These are phyloP conservation scores for Lepus timidus DNA, from an alignment of 2,113 vertebrate genomes.

Conservation along the genomic window DNA sequence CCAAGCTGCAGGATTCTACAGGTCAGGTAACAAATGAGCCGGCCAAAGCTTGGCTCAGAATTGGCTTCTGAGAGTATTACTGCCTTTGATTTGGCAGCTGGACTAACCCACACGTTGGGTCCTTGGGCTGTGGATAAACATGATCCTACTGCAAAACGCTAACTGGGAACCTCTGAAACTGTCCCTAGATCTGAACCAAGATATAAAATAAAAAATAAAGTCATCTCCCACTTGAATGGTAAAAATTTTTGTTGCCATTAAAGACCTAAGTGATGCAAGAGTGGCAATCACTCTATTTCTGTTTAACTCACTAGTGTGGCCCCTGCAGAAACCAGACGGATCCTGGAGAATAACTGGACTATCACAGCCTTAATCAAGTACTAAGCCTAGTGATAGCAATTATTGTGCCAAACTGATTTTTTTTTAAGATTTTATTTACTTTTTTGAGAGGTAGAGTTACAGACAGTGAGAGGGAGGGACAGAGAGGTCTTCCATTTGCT, in stretches of 20 bases:
- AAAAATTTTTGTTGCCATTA: background rate
- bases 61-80: background rate
- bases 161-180: background rate
- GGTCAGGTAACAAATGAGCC: background rate
- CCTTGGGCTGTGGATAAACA: background rate
- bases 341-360: background rate
- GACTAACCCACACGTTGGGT: background rate
- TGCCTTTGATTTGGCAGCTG: background rate
- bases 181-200: background rate
- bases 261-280: background rate
- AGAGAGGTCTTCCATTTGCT: too few relatives aligned
- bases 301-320: background rate
- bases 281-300: background rate
- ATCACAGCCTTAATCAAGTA: background rate
- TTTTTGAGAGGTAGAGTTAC: too few relatives aligned
- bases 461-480: too few relatives aligned
- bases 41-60: background rate
- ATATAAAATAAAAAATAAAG: background rate
- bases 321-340: background rate
- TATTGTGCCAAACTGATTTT: background rate
- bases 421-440: too few relatives aligned
- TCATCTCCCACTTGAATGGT: background rate
- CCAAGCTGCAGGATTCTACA: background rate
- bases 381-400: background rate
- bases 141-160: background rate